A percentile compares a stretch with the other conserved stretches of the same genome.
phyloP scores from a whole-genome alignment of 2,888 invertebrate genomes.

The Latrodectus hesperus region DNA sequence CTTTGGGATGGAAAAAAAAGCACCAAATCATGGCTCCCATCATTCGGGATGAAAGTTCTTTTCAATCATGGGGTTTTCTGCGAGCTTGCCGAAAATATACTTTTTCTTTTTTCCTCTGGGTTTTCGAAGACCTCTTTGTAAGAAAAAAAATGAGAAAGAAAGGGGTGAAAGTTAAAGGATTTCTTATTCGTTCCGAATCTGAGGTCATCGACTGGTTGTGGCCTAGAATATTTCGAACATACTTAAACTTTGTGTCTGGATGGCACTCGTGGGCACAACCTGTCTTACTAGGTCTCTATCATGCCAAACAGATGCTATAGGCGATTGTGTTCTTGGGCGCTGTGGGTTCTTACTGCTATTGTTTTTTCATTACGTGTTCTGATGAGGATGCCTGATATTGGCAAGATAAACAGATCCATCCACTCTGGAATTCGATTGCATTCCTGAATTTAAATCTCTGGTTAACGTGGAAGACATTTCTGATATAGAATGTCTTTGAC shows the following conservation, averaged over 20 bases:
- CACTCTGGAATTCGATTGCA: not conserved
- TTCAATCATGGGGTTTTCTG: conserved; percentile 39
- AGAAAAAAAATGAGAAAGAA: not conserved
- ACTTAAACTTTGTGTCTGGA: conserved; percentile 27
- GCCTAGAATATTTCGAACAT: conserved; percentile 38
- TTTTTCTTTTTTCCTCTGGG: conserved; percentile 21
- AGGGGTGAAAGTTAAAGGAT: conserved; percentile 52
- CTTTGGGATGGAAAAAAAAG: too few relatives aligned
- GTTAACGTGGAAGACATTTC: not conserved
- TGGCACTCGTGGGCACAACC: conserved; percentile 36
- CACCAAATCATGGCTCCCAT: not conserved
- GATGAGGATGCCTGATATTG: not conserved
- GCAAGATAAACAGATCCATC: not conserved
- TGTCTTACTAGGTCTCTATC: conserved; percentile 41
- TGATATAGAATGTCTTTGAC: too few relatives aligned
- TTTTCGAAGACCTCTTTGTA: conserved; percentile 31
- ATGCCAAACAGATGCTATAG: not conserved
- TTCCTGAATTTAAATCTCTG: not conserved
- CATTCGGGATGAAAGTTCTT: conserved; percentile 24
- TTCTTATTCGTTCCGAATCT: conserved; percentile 8
- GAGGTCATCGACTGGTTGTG: conserved; percentile 59
- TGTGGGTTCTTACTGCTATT: not conserved
- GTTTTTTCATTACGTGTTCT: not conserved
- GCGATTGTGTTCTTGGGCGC: conserved; percentile 13
- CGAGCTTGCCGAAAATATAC: conserved; percentile 22